Evolutionary conservation across 2,888 invertebrate genomes (phyloP).

Genomic region (Ochropacha duplaris): DNA sequence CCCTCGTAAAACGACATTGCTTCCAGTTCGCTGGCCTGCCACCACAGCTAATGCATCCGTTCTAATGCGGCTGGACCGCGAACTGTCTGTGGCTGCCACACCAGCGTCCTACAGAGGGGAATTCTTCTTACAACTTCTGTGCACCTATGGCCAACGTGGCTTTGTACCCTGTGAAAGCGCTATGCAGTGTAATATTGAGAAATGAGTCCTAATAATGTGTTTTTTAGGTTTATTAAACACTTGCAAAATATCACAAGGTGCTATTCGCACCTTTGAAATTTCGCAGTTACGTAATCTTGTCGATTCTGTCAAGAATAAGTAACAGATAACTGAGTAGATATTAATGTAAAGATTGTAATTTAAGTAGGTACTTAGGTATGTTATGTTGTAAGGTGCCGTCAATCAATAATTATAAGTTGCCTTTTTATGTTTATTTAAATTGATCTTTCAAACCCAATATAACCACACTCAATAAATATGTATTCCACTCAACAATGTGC

Average conservation of each 20-base stretch:
- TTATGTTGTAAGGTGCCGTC: not conserved
- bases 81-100: slow-evolving; percentile 35
- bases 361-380: not conserved
- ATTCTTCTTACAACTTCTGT: slow-evolving; percentile 53
- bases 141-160: slow-evolving; percentile 58
- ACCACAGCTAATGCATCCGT: slow-evolving; percentile 43
- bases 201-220: not conserved
- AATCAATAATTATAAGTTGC: not conserved
- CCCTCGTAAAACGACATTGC: slow-evolving; percentile 39
- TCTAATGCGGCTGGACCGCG: slow-evolving; percentile 45
- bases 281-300: not conserved
- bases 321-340: not conserved
- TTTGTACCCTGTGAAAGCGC: slow-evolving; percentile 66
- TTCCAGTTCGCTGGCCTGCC: slow-evolving; percentile 55
- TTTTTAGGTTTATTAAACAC: not conserved
- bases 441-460: not conserved
- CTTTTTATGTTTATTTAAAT: not conserved
- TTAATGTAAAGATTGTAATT: not conserved
- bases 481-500: not conserved
- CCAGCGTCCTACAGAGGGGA: slow-evolving; percentile 34
- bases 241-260: not conserved
- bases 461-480: not conserved
- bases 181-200: slow-evolving; percentile 33
- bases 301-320: not conserved
- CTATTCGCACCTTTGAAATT: not conserved